Evolutionary conservation across 2,888 invertebrate species (phyloP).

Genomic region (Volucella inanis): DNA sequence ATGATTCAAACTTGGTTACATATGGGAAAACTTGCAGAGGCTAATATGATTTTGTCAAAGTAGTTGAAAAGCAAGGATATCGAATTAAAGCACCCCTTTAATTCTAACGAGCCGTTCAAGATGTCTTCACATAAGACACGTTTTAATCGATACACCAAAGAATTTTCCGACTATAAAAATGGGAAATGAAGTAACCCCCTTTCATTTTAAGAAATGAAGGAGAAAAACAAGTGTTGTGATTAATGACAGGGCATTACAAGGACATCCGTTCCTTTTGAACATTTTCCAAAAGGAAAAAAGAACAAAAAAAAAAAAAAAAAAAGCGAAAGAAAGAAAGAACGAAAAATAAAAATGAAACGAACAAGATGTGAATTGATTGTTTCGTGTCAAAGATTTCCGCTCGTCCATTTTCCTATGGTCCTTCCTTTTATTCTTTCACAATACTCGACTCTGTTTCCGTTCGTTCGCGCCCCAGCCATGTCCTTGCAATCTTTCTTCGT

Average conservation of each 20-base stretch:
- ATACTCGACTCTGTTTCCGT: conserved; percentile 30
- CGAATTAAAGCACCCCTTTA: too few relatives aligned
- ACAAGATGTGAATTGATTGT: conserved; percentile 74
- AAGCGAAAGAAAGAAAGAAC: conserved; percentile 1
- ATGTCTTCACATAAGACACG: too few relatives aligned
- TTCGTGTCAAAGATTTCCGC: conserved; percentile 72
- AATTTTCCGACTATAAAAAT: background rate
- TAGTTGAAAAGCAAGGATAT: too few relatives aligned
- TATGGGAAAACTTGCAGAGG: too few relatives aligned
- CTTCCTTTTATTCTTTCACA: conserved; percentile 29
- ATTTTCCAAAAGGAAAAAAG: conserved; percentile 24
- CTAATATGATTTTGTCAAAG: too few relatives aligned
- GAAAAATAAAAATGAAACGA: conserved; percentile 17
- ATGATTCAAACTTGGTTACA: too few relatives aligned
- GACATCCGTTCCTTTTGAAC: conserved; percentile 68
- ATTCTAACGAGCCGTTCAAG: too few relatives aligned
- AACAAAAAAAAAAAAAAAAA: background rate
- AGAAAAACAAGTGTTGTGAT: conserved; percentile 58
- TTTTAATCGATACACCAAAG: too few relatives aligned
- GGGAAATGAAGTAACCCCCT: conserved; percentile 1
- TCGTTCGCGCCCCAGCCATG: conserved; percentile 43
- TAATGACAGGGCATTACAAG: conserved; percentile 66
- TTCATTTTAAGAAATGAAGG: conserved; percentile 6
- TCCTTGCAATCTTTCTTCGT: conserved; percentile 48
- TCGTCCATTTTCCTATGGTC: conserved; percentile 47